Base-by-base conservation (phyloP, 2,113 vertebrate species). In the Thymallus thymallus region DNA sequence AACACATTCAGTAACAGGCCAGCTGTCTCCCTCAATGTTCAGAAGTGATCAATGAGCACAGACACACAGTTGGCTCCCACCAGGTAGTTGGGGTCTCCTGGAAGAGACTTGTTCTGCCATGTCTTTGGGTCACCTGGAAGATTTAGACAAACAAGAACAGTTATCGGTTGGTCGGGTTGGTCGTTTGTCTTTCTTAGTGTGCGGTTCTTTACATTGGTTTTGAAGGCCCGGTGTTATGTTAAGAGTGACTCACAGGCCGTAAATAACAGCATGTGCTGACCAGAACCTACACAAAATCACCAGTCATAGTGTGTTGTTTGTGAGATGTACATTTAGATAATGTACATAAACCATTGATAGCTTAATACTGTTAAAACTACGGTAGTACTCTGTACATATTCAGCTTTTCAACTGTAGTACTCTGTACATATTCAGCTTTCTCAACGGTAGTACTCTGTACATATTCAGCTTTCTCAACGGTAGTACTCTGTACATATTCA, bases 51-150 rank as follows among this genome's bases (percentile, higher is more conserved):
- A 88, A 99, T 99, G 90, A 99, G 94, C 89, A 99, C 98, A 83
- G 98, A 99, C 81, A 99, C 97, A 89, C 97, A 99, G 93, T 99
- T 99, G 88, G 98, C 96, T 87, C 97, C 98, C 91, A 98, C 97
- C 90, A 98, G 95, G 91, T 98, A 99, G 94, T 99, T 99, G 73
- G 97, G 97, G 90, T 99, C 98, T 87, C 98, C 97, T 0, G 96
- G 97, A 92, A 99, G 96, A 91, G 96, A 97, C 92, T 99, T 98
- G 93, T 99, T 99, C 92, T 99, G 97, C 98, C 97, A 99, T 84
- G 95, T 98, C 94, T 99, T 99, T 85, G 96, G 97, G 88, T 99
- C 97, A 96, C 97, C 98, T 93, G 87, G 51, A 48, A 62, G 62
- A 64, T 41, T 41, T 76, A 85, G 32, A 48, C 3, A 51, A 14